These are phyloP conservation scores for Onychostoma macrolepis DNA, from an alignment of 2,113 vertebrate species.

Conservation along the genomic window DNA sequence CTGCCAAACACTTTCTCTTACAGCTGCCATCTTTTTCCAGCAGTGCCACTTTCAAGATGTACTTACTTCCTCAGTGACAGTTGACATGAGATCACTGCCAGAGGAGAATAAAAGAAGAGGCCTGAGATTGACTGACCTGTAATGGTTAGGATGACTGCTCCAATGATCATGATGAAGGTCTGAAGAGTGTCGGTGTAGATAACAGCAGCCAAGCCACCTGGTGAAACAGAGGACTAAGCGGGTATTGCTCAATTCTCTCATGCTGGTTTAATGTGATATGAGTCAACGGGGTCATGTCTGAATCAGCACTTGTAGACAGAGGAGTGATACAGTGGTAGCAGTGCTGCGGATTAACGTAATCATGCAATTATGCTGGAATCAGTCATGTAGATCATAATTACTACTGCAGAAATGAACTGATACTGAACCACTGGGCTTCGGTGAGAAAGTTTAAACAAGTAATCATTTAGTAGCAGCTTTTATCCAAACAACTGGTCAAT, in stretches of 20 bases:
- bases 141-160: constrained; percentile 83
- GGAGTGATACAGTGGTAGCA: background rate
- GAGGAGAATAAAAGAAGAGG: background rate
- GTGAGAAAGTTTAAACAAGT: background rate
- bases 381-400: constrained; percentile 16
- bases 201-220: constrained; percentile 89
- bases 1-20: background rate
- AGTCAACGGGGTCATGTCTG: constrained; percentile 14
- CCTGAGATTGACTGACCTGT: constrained; percentile 74
- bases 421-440: background rate
- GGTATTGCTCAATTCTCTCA: constrained; percentile 20
- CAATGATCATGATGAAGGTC: constrained; percentile 86
- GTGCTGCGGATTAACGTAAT: constrained; percentile 4
- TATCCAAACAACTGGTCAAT: background rate
- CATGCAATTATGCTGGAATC: constrained; percentile 16
- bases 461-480: constrained; percentile 12
- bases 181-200: constrained; percentile 90
- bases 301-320: constrained; percentile 16
- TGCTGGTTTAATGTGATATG: constrained; percentile 10
- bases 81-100: constrained; percentile 1
- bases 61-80: background rate
- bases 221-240: background rate
- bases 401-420: background rate
- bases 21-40: background rate
- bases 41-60: background rate